phyloP scores from a whole-genome alignment of 1,140 invertebrate species.

The Dreissena polymorpha region DNA sequence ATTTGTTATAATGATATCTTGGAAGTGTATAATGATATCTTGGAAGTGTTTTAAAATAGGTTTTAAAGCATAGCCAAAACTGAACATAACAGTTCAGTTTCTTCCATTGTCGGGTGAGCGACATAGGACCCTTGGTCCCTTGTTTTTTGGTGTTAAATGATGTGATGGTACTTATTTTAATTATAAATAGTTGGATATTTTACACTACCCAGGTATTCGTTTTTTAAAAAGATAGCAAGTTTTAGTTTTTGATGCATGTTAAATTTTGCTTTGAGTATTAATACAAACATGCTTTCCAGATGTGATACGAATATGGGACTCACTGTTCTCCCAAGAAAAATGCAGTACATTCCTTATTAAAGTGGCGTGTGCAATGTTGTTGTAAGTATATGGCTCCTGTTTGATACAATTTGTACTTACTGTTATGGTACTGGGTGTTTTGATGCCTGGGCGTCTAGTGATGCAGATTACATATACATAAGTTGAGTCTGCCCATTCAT shows the following conservation, averaged over 20 bases:
- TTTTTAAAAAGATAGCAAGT: background rate
- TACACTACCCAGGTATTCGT: background rate
- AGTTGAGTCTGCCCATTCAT: background rate
- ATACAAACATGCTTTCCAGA: slow-evolving; percentile 81
- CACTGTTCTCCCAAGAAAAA: slow-evolving; percentile 92
- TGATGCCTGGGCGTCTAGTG: background rate
- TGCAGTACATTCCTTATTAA: slow-evolving; percentile 94
- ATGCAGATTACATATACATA: too few relatives aligned
- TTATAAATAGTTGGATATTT: too few relatives aligned
- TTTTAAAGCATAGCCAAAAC: too few relatives aligned
- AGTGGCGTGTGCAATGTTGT: slow-evolving; percentile 97
- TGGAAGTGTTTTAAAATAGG: too few relatives aligned
- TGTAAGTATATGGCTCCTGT: slow-evolving; percentile 86
- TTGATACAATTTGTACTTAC: background rate
- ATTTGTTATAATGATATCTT: too few relatives aligned
- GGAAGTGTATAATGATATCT: too few relatives aligned
- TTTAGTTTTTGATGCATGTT: background rate
- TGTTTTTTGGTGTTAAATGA: too few relatives aligned
- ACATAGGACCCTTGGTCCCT: too few relatives aligned
- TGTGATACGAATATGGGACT: slow-evolving; percentile 97
- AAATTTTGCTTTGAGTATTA: too few relatives aligned
- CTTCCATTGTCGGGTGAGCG: too few relatives aligned
- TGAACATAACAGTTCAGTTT: too few relatives aligned
- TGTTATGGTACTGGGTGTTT: background rate
- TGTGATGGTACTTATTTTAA: too few relatives aligned